phyloP scores from a whole-genome alignment of 2,113 vertebrate species.

The Phycodurus eques region DNA sequence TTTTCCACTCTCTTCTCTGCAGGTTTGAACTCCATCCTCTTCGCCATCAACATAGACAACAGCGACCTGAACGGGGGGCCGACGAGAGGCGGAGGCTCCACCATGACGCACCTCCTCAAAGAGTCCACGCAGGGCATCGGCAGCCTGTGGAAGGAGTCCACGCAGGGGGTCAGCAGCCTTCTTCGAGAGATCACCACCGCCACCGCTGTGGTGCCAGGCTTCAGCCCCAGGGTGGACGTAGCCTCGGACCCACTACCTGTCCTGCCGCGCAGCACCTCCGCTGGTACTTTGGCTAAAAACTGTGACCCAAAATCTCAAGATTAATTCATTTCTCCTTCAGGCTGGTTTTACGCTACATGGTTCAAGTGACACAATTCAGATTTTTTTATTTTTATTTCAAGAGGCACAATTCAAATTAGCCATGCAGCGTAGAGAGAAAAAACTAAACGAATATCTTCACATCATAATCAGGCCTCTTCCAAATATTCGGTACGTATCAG shows the following conservation, averaged over 20 bases:
- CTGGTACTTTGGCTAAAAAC: slow-evolving; percentile 58
- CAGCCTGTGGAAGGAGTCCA: slow-evolving; percentile 89
- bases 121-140: slow-evolving; percentile 97
- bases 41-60: slow-evolving; percentile 98
- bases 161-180: slow-evolving; percentile 92
- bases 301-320: no score
- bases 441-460: no score
- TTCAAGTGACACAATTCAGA: no score
- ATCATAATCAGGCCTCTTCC: no score
- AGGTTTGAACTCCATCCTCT: slow-evolving; percentile 97
- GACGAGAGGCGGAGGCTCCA: slow-evolving; percentile 66
- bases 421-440: no score
- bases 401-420: no score
- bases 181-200: slow-evolving; percentile 89
- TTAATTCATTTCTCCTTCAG: no score
- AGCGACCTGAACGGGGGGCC: slow-evolving; percentile 87
- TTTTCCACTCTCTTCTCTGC: slow-evolving; percentile 1
- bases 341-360: no score
- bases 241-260: slow-evolving; percentile 87
- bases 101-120: slow-evolving; percentile 87
- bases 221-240: slow-evolving; percentile 80
- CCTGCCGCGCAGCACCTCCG: slow-evolving; percentile 76
- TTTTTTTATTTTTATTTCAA: no score
- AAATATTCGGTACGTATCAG: no score
- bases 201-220: slow-evolving; percentile 85